Base-by-base conservation (phyloP, 2,797 vertebrate genomes). In the Tauraco hartlaubi region DNA sequence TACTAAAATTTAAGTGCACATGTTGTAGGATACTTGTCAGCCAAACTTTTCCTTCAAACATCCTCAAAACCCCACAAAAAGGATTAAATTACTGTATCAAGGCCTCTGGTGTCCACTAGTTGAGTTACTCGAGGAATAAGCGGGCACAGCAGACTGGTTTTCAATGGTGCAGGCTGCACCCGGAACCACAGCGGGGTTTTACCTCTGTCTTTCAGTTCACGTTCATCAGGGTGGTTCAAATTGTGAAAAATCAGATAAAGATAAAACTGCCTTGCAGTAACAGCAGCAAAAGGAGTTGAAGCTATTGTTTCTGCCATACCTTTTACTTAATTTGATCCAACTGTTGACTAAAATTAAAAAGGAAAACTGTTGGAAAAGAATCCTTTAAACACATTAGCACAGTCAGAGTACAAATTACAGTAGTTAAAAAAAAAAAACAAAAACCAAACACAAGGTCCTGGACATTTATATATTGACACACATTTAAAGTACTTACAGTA, bases 321-420 rank as follows among this genome's bases (percentile, higher is more conserved):
- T 87, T 78, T 29, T 6, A 68, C 82, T 64, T 88, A 16, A 67
- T 82, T 85, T 54, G 29, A 79, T 84, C 88, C 88, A 91, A 88
- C 88, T 79, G 71, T 25, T 71, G 64, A 74, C 81, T 92, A 81
- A 55, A 81, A 68, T 79, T 39, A 29, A 33, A 77, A 84, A 93
- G 85, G 81, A 77, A 77, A 90, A 88, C 82, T 49, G 63, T 54
- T 80, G 88, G 92, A 63, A 92, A 85, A 77, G 39, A 68, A 64
- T 90, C 55, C 44, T 71, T 92, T 83, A 43, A 39, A 90, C 25
- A 44, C 71, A 37, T 68, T 63, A 74, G 83, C 93, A 86, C 80
- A 87, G 94, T 61, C 90, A 94, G 91, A 95, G 63, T 76, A 95
- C 88, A 95, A 96, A 96, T 79, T 90, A 95, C 88, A 95, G 88